Conservation (phyloP, 1,140 invertebrate genomes). For the Neocloeon triangulifer region DNA sequence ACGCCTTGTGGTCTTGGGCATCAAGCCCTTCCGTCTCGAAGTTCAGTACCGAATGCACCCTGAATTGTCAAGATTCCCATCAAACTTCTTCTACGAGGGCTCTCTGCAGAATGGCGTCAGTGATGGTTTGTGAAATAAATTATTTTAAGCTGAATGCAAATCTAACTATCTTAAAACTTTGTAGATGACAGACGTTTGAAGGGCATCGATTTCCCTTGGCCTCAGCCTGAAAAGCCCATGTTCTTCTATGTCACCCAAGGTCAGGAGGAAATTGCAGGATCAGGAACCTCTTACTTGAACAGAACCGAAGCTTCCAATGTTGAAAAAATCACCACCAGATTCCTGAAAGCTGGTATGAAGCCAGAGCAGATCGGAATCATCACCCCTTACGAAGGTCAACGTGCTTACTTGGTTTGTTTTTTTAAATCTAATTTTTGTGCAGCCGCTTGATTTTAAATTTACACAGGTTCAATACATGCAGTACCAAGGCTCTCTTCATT, state of each 20-base stretch:
- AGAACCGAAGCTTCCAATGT: conserved; percentile 96
- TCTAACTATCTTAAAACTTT: too few relatives aligned
- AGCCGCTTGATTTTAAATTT: background rate
- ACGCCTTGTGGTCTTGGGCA: conserved; percentile 85
- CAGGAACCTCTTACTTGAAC: conserved; percentile 96
- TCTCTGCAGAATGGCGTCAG: conserved; percentile 96
- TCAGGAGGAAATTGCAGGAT: conserved; percentile 95
- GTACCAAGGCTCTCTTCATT: conserved; percentile 89
- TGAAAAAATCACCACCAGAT: conserved; percentile 88
- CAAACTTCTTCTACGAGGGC: conserved; percentile 99
- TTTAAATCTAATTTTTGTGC: background rate
- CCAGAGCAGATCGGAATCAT: conserved; percentile 99
- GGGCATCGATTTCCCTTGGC: conserved; percentile 96
- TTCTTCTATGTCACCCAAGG: conserved; percentile 97
- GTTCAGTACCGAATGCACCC: conserved; percentile 99
- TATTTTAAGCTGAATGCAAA: too few relatives aligned
- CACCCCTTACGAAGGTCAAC: conserved; percentile 95
- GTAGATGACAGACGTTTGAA: conserved; percentile 66
- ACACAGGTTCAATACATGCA: conserved; percentile 82
- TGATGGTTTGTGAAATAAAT: conserved; percentile 39
- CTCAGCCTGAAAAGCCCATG: conserved; percentile 88
- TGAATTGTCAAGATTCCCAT: conserved; percentile 88
- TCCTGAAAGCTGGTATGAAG: conserved; percentile 82
- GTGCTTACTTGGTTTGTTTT: conserved; percentile 70
- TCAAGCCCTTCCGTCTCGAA: conserved; percentile 81